Evolutionary conservation across 1,140 invertebrate genomes (phyloP).

Genomic region (Ditylenchus dipsaci): DNA sequence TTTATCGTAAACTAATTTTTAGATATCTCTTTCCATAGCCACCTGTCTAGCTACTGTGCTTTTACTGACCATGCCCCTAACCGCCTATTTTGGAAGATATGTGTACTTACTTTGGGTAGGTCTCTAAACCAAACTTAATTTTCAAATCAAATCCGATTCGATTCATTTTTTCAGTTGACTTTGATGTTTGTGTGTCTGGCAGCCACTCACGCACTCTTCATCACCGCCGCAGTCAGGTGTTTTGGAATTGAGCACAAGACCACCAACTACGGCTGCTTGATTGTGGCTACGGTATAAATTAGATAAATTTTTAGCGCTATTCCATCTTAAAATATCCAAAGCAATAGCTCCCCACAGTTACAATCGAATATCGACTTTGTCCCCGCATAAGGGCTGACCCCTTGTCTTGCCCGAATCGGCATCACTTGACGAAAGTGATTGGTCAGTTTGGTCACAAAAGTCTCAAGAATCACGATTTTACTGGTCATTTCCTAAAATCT

Average conservation of each 20-base stretch:
- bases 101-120: slow-evolving; percentile 51
- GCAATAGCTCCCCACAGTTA: neutral
- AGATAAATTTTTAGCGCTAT: neutral
- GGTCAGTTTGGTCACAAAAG: no score
- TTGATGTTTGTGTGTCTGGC: slow-evolving; percentile 54
- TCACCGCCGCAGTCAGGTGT: slow-evolving; percentile 52
- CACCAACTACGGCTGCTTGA: slow-evolving; percentile 52
- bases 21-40: slow-evolving; percentile 48
- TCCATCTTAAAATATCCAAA: neutral
- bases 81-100: slow-evolving; percentile 43
- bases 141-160: neutral
- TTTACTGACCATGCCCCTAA: slow-evolving; percentile 56
- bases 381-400: neutral
- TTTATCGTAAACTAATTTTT: no score
- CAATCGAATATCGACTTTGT: neutral
- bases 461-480: no score
- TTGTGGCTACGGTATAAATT: slow-evolving; percentile 50
- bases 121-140: neutral
- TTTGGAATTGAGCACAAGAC: slow-evolving; percentile 52
- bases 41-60: slow-evolving; percentile 48
- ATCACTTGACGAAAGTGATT: no score
- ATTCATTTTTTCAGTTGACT: slow-evolving; percentile 38
- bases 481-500: no score
- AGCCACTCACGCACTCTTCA: slow-evolving; percentile 55
- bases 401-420: neutral